Conservation (phyloP, 1,140 invertebrate genomes). For the Lethrus apterus region DNA sequence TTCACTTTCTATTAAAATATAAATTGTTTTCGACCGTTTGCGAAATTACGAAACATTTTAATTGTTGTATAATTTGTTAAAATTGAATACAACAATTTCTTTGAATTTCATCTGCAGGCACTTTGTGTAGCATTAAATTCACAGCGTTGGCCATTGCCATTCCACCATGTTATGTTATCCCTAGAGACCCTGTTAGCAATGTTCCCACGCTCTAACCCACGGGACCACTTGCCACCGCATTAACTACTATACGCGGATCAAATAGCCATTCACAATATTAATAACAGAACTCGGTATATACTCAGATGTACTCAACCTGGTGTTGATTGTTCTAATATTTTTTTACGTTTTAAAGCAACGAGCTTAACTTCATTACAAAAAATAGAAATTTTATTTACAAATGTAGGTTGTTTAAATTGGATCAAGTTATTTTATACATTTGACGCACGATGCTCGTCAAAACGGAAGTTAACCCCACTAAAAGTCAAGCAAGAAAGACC, state of each 20-base stretch:
- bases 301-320: constrained; percentile 1
- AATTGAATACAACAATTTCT: no score
- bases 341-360: neutral
- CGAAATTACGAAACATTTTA: no score
- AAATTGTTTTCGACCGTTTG: no score
- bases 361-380: neutral
- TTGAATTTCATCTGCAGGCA: no score
- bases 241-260: constrained; percentile 7
- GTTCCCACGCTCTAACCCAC: constrained; percentile 9
- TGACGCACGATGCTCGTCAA: constrained; percentile 31
- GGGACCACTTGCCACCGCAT: constrained; percentile 11
- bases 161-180: no score
- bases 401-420: neutral
- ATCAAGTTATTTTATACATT: neutral
- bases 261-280: constrained; percentile 8
- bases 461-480: constrained; percentile 32
- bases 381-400: neutral
- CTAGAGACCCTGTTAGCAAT: constrained; percentile 1
- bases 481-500: constrained; percentile 21
- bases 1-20: no score
- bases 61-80: no score
- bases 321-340: constrained; percentile 3
- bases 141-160: no score
- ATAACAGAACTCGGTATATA: constrained; percentile 4
- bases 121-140: no score